phyloP scores from a whole-genome alignment of 2,113 vertebrate genomes.

The Theristicus caerulescens region DNA sequence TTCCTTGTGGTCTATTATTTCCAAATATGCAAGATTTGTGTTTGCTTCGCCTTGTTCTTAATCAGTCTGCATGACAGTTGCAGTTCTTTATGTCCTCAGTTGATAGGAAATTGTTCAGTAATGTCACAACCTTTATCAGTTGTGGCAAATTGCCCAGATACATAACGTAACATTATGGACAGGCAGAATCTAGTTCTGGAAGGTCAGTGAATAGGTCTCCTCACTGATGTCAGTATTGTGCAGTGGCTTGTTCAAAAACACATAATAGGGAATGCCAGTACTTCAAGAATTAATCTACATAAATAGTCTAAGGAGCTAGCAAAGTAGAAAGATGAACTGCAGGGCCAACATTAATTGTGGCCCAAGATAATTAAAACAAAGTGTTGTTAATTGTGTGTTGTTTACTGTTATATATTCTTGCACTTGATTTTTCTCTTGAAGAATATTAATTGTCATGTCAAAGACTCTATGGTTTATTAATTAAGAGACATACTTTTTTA shows the following conservation, averaged over 20 bases:
- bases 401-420: slow-evolving; percentile 50
- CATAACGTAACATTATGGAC: not conserved
- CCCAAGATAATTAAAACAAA: slow-evolving; percentile 74
- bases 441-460: slow-evolving; percentile 62
- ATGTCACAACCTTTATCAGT: slow-evolving; percentile 22
- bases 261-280: not conserved
- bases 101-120: slow-evolving; percentile 27
- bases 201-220: not conserved
- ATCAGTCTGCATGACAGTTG: not conserved
- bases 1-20: not conserved
- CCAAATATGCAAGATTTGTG: not conserved
- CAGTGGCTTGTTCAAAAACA: not conserved
- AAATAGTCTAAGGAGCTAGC: slow-evolving; percentile 51
- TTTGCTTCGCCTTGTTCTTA: not conserved
- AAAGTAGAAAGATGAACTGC: slow-evolving; percentile 67
- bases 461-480: slow-evolving; percentile 58
- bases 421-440: slow-evolving; percentile 46
- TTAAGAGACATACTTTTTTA: slow-evolving; percentile 51
- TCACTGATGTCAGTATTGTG: not conserved
- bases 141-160: slow-evolving; percentile 14
- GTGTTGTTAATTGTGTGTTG: slow-evolving; percentile 72
- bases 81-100: not conserved
- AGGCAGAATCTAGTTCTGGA: not conserved
- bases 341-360: slow-evolving; percentile 62
- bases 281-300: slow-evolving; percentile 48